Evolutionary conservation across 53 echinoderm and acorn worm species (phyloP), one percentile per base, ranked within the genome.

Genomic region (Holothuria leucospilota): DNA sequence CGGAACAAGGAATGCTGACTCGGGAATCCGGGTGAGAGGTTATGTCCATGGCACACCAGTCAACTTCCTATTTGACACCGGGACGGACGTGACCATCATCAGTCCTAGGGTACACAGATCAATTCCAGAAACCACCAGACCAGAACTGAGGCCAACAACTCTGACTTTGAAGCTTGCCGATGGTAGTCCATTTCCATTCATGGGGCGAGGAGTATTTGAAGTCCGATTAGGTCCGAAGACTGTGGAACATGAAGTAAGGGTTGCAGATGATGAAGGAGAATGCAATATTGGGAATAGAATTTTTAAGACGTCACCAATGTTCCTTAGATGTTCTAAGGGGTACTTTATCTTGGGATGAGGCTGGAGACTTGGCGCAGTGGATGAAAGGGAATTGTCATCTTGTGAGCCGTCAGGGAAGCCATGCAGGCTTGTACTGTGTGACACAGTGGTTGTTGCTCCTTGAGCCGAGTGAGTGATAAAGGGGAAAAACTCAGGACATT

Each of bases 201-300:
- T 20, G 13, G 73, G 73, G 4, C 26, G 73, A 58, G 20, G 52
- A 13, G n/a, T 86, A 72, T 59, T 4, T 59, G 11, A 28, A 73
- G 34, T 28, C n/a, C 1, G 59, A 73, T 4, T 72, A 60, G 30
- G 58, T 3, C 1, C 72, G 18, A 23, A 58, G 28, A 8, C 29
- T n/a, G n/a, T 86, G 20, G 51, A 71, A 39, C 86, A 86, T 74
- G 59, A 86, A 39, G 62, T 86, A 20, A 72, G 86, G 86, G 86
- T 86, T 53, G 86, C 86, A 16, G 30, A 72, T 13, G 73, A 39
- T 11, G 74, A 38, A 16, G 59, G 18, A 71, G 52, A n/a, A 70
- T 58, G 86, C 71, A 1, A 28, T 86, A 29, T 34, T 86, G 58
- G 74, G 86, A 56, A 16, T 72, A 5, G 86, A 86, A 26, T 86